phyloP scores from a whole-genome alignment of 2,113 vertebrate genomes.

The Corythaeola cristata region DNA sequence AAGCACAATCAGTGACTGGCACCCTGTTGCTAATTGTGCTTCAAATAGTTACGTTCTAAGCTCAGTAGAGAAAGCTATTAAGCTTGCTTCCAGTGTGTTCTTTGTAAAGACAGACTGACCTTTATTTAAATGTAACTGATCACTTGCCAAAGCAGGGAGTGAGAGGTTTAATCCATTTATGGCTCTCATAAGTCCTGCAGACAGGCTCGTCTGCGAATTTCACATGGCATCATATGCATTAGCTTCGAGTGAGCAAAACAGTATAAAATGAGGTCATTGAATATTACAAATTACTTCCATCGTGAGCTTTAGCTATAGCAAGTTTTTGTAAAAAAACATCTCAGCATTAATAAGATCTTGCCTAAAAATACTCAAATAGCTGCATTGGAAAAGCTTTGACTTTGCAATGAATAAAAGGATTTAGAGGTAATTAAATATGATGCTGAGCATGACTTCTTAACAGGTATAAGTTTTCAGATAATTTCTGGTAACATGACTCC shows the following conservation, averaged over 20 bases:
- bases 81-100: constrained; percentile 66
- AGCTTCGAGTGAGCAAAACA: constrained; percentile 43
- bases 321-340: constrained; percentile 9
- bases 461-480: constrained; percentile 1
- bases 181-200: constrained; percentile 42
- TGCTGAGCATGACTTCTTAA: not conserved
- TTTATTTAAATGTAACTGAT: constrained; percentile 72
- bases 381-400: not conserved
- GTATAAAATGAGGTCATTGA: constrained; percentile 43
- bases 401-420: constrained; percentile 15
- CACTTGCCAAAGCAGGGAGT: constrained; percentile 64
- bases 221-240: constrained; percentile 49
- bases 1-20: constrained; percentile 62
- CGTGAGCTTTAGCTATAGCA: constrained; percentile 31
- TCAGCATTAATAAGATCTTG: not conserved
- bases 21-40: constrained; percentile 72
- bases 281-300: constrained; percentile 61
- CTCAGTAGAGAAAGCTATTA: constrained; percentile 65
- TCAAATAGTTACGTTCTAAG: constrained; percentile 70
- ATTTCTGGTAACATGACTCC: constrained; percentile 1
- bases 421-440: constrained; percentile 14
- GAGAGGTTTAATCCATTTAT: constrained; percentile 65
- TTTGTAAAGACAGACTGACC: constrained; percentile 68
- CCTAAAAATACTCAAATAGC: not conserved
- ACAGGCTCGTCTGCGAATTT: constrained; percentile 37